Base-by-base conservation (phyloP, 2,797 vertebrate genomes). In the Gobionotothen gibberifrons region DNA sequence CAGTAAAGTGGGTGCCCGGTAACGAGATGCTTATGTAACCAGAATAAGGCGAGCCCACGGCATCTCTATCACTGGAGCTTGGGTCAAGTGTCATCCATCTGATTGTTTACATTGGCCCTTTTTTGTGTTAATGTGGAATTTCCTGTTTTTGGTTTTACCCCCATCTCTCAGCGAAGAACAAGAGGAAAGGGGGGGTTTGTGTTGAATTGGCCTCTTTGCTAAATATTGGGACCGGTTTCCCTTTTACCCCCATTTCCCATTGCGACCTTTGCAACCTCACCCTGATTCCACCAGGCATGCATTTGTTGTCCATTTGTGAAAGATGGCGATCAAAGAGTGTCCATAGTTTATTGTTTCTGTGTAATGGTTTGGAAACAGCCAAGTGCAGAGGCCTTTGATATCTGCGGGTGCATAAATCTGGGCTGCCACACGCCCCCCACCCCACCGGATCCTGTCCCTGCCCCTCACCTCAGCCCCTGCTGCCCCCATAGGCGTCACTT, bases 111-210 rank as follows among this genome's bases (percentile, higher is more conserved):
- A 9, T 84, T 89, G 85, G 85, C 79, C 76, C 89, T 85, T 91
- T 92, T 93, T 87, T 91, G 90, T 89, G 87, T 93, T 92, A 91
- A 93, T 90, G 89, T 92, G 93, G 91, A 94, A 94, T 94, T 93
- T 94, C 90, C 90, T 93, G 92, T 93, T 92, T 92, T 92, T 79
- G 74, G 60, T 79, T 84, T 87, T 75, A 75, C 85, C 81, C 82
- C 81, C 84, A 81, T 80, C 72, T 60, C 71, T 70, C 74, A 39
- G 68, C 40, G 39, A 40, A 40, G 66, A 63, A 53, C 58, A 57
- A 14, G 69, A 60, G 43, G 72, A 42, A 60, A 61, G 56, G 63
- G 62, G 43, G 48, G 51, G 29, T 64, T 76, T 78, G 71, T 66
- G 74, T 80, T 51, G 56, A 69, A 81, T 69, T 85, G 87, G 84